These are phyloP conservation scores for Diarsia brunnea DNA, from an alignment of 2,888 invertebrate species.

Conservation along the genomic window DNA sequence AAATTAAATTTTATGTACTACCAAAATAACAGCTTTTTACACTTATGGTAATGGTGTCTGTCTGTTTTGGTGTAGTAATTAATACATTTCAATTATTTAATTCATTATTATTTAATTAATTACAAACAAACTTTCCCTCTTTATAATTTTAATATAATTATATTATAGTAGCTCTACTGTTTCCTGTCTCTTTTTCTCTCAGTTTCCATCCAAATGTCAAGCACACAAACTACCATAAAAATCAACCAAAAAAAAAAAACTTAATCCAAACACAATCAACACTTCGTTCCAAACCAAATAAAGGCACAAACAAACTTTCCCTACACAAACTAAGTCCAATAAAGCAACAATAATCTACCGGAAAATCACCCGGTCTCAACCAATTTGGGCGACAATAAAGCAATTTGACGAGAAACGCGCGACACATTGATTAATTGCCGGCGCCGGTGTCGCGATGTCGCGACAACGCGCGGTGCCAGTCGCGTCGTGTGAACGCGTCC, in stretches of 20 bases:
- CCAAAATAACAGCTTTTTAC: too few species aligned
- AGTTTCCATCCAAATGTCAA: neutral
- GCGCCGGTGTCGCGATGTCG: slow-evolving; percentile 78
- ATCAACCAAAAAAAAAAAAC: slow-evolving; percentile 2
- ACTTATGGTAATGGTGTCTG: too few species aligned
- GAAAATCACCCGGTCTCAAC: slow-evolving; percentile 74
- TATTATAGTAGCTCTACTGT: too few species aligned
- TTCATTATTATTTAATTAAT: too few species aligned
- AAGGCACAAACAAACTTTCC: slow-evolving; percentile 61
- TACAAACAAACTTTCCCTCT: too few species aligned
- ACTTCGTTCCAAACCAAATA: slow-evolving; percentile 37
- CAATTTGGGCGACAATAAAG: slow-evolving; percentile 74
- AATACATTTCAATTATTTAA: too few species aligned
- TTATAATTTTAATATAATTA: too few species aligned
- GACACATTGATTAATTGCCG: slow-evolving; percentile 78
- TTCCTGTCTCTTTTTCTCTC: neutral
- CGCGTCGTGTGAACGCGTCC: slow-evolving; percentile 75
- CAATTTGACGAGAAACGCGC: slow-evolving; percentile 70
- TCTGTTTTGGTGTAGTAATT: too few species aligned
- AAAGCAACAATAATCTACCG: slow-evolving; percentile 69
- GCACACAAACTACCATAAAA: neutral
- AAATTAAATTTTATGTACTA: too few species aligned
- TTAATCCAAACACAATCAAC: slow-evolving; percentile 42
- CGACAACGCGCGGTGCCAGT: slow-evolving; percentile 72
- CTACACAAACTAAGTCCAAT: slow-evolving; percentile 57